These are phyloP conservation scores for Cyprinodon variegatus DNA, from an alignment of 2,113 vertebrate genomes.

Conservation along the genomic window DNA sequence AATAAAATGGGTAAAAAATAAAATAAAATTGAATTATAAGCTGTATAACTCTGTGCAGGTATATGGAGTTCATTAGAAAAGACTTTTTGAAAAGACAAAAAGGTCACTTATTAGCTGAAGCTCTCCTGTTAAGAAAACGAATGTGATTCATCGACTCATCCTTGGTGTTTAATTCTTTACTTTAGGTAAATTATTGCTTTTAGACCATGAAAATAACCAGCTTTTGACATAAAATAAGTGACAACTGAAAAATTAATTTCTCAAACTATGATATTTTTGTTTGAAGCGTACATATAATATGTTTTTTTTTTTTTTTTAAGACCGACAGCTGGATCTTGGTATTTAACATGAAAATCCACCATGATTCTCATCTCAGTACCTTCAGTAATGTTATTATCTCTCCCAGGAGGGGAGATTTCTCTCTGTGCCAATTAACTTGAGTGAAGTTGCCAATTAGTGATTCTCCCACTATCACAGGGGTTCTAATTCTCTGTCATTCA, in stretches of 20 bases:
- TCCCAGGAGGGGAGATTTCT: constrained; percentile 50
- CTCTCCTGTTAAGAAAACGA: not conserved
- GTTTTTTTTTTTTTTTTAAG: constrained; percentile 20
- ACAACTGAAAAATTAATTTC: not conserved
- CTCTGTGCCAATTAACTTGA: constrained; percentile 63
- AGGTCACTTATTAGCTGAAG: not conserved
- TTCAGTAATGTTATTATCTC: constrained; percentile 57
- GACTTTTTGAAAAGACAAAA: not conserved
- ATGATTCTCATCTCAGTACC: constrained; percentile 38
- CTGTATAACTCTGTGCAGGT: not conserved
- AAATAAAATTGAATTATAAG: not conserved
- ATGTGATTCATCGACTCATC: not conserved
- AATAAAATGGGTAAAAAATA: not conserved
- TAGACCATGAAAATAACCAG: not conserved
- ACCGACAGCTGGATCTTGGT: constrained; percentile 29
- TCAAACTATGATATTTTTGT: not conserved
- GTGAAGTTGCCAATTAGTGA: constrained; percentile 66
- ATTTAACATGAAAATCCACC: constrained; percentile 53
- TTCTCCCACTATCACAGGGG: constrained; percentile 38
- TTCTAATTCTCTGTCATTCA: constrained; percentile 49
- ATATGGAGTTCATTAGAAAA: not conserved
- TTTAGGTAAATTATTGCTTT: not conserved
- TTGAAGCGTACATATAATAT: not conserved
- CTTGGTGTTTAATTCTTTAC: no score
- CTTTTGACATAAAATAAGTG: not conserved